Conservation (phyloP, 2,888 invertebrate species). For the Criorhina ranunculi region DNA sequence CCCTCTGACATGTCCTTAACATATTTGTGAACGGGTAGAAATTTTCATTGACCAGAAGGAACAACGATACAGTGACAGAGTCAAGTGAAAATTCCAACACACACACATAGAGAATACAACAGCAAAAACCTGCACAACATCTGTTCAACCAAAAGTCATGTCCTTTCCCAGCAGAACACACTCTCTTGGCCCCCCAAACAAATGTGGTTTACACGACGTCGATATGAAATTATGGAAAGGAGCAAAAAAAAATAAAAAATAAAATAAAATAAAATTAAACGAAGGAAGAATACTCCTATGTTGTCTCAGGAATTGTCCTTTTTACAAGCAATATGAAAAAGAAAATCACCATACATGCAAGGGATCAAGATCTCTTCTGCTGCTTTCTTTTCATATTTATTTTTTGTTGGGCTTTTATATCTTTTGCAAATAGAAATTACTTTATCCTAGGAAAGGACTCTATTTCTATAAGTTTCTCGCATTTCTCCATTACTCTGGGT, state of each 20-base stretch:
- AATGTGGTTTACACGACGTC: conserved; percentile 53
- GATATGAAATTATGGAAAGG: conserved; percentile 52
- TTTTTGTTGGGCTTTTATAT: conserved; percentile 30
- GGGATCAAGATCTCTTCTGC: conserved; percentile 54
- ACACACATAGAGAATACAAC: conserved; percentile 37
- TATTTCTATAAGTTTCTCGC: conserved; percentile 10
- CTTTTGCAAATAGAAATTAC: conserved; percentile 68
- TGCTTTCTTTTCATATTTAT: conserved; percentile 23
- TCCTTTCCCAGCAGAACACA: conserved; percentile 34
- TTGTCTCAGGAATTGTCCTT: conserved; percentile 63
- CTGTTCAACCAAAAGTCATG: conserved; percentile 57
- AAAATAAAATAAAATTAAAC: conserved; percentile 61
- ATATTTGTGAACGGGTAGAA: conserved; percentile 57
- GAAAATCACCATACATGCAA: conserved; percentile 45
- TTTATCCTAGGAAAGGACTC: conserved; percentile 54
- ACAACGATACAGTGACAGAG: conserved; percentile 45
- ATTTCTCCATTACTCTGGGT: neutral
- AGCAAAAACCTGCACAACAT: conserved; percentile 61
- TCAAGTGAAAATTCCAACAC: conserved; percentile 36
- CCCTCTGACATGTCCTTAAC: conserved; percentile 50
- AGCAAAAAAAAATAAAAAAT: too few relatives aligned
- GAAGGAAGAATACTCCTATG: conserved; percentile 52
- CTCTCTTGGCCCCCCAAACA: conserved; percentile 15
- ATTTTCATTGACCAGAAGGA: conserved; percentile 62
- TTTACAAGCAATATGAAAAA: conserved; percentile 61